Evolutionary conservation across 2,888 invertebrate genomes (phyloP).

Genomic region (Elmis aenea): DNA sequence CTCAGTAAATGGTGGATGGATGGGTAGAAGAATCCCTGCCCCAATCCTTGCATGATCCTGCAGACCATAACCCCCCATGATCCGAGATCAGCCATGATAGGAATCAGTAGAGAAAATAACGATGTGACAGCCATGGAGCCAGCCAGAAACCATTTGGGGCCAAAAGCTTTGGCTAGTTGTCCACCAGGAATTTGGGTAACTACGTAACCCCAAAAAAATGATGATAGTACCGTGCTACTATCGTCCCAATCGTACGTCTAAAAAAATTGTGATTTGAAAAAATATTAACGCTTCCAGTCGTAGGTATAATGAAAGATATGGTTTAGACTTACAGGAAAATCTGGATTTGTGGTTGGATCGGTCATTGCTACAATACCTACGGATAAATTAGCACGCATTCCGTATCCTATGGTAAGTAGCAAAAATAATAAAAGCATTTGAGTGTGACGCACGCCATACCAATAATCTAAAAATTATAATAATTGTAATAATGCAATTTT

Average conservation of each 20-base stretch:
- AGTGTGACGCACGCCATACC: constrained; percentile 57
- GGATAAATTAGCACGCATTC: constrained; percentile 61
- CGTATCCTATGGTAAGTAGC: constrained; percentile 56
- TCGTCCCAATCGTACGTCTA: constrained; percentile 55
- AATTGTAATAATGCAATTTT: too few species aligned
- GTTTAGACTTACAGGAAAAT: too few species aligned
- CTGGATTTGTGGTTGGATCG: constrained; percentile 46
- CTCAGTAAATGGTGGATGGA: neutral
- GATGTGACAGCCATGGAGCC: neutral
- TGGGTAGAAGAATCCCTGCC: constrained; percentile 62
- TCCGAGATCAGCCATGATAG: neutral
- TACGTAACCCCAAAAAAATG: constrained; percentile 78
- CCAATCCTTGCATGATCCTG: constrained; percentile 33
- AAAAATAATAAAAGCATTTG: constrained; percentile 58
- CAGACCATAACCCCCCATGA: constrained; percentile 1
- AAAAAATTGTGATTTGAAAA: constrained; percentile 1
- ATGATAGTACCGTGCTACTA: constrained; percentile 58
- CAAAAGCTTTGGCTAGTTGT: constrained; percentile 55
- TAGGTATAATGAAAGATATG: too few species aligned
- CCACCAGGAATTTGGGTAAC: constrained; percentile 67
- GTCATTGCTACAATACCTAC: constrained; percentile 72
- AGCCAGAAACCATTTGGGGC: neutral
- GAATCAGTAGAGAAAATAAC: constrained; percentile 1
- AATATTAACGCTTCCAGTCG: too few species aligned
- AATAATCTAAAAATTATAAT: constrained; percentile 44